Base-by-base conservation (phyloP, 2,888 invertebrate species). In the Netelia virgata region DNA sequence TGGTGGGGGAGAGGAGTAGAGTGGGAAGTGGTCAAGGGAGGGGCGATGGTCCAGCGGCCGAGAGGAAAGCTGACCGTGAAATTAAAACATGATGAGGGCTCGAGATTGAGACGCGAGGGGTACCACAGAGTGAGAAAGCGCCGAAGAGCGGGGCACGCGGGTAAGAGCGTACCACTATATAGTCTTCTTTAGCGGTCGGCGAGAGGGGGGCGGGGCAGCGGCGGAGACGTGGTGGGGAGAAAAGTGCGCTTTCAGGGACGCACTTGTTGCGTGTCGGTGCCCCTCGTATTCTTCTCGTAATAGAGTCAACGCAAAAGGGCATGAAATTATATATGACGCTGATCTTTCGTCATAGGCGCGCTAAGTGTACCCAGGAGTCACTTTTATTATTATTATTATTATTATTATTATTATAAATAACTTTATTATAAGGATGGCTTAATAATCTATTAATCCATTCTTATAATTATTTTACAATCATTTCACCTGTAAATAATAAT, bases 61-160 rank as follows among this genome's bases (percentile, higher is more conserved):
- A 86, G 87, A 88, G 87, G 88, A 89, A 88, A 88, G 88, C 87
- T 86, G 89, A 90, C 91, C 91, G 91, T 92, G 92, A 92, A 91
- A 92, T 92, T 91, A 91, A 92, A 91, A 91, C 90, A 91, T 89
- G 91, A 91, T 88, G 91, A 90, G 90, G 88, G 88, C 88, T 89
- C 89, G 84, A 89, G 91, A 90, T 91, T 91, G 90, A 91, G 92
- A 92, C 89, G 89, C 90, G 88, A 88, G 89, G 86, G 86, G 85
- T 83, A 80, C 86, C 72, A 85, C 87, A 50, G 84, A 87, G 88
- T 85, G 86, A 86, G 87, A 81, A 69, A 83, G 79, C 63, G 75
- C 23, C 63, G 73, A 53, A 78, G 79, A 50, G 79, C 18, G 82
- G 74, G n/a, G 57, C 14, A 43, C 55, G 18, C 55, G 69, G 61